Base-by-base conservation (phyloP, 2,888 invertebrate genomes). In the Scaptomyza caliginosa region DNA sequence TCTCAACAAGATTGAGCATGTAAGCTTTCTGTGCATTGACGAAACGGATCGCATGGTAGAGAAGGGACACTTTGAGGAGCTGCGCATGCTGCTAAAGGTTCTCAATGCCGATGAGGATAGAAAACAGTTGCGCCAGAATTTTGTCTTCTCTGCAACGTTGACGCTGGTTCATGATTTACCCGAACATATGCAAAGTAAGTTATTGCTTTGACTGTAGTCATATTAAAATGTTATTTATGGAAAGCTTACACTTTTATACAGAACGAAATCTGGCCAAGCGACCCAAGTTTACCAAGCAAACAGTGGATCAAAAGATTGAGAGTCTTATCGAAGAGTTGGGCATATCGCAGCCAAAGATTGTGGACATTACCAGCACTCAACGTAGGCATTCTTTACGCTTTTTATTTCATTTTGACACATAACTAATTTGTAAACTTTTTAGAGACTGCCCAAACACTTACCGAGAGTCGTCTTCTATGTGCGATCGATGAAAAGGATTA, bases 31-130 rank as follows among this genome's bases (percentile, higher is more conserved):
- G 67, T 98, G 97, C 0, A 96, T 99, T 75, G 99, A 99, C 91
- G 99, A 99, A 92, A 99, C 99, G 0, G 99, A 99, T 91, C 94
- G 99, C 64, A 99, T 99, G 99, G 92, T 99, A 13, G 99, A 99
- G 90, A 95, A 95, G 74, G 98, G 98, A 0, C 99, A 99, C 90
- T 99, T 99, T 90, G 95, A 96, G 72, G 99, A 99, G 91, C 90
- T 99, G 2, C 94, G 95, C 19, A 93, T 95, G 11, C 91, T 99
- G 34, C 90, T 99, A 4, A 96, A 96, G 73, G 92, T 94, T 0
- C 92, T 99, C 5, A 98, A 99, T 90, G 91, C 92, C 11, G 94
- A 95, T 78, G 93, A 94, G 34, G 88, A 85, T 0, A 93, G 93
- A 36, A 92, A 93, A 17, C 92, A 93, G 49, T 86, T 92, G 30